Evolutionary conservation across 1,140 invertebrate genomes (phyloP).

Genomic region (Trypoxylus dichotomus): DNA sequence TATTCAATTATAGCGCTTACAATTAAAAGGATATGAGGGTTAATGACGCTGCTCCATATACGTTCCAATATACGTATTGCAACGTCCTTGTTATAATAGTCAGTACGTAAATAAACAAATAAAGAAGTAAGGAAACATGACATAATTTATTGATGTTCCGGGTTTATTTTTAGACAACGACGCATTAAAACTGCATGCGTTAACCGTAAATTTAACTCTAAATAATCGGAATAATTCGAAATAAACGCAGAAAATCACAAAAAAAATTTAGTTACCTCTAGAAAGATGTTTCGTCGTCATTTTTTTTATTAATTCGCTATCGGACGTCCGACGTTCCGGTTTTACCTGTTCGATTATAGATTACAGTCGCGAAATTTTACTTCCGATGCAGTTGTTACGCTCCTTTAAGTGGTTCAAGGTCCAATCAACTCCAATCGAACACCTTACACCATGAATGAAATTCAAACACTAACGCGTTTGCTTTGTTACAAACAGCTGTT

Average conservation of each 20-base stretch:
- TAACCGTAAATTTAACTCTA: not conserved
- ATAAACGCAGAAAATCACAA: not conserved
- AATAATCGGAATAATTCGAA: not conserved
- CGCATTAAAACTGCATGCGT: too few species aligned
- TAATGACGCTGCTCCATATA: not conserved
- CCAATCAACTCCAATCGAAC: not conserved
- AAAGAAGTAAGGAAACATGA: not conserved
- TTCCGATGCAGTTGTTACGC: not conserved
- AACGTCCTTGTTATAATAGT: not conserved
- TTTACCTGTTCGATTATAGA: not conserved
- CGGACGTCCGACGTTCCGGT: not conserved
- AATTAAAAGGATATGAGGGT: not conserved
- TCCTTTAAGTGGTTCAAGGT: not conserved
- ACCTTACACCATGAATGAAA: not conserved
- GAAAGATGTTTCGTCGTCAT: slow-evolving; percentile 12
- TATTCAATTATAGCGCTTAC: not conserved
- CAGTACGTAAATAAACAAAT: not conserved
- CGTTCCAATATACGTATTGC: not conserved
- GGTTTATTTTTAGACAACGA: not conserved
- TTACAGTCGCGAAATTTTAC: not conserved
- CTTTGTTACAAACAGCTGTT: not conserved
- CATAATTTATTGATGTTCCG: not conserved
- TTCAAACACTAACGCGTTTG: slow-evolving; percentile 2
- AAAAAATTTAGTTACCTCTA: slow-evolving; percentile 11
- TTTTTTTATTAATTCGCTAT: not conserved